These are phyloP conservation scores for Phenacoccus solenopsis DNA, from an alignment of 1,140 invertebrate species.

Conservation along the genomic window DNA sequence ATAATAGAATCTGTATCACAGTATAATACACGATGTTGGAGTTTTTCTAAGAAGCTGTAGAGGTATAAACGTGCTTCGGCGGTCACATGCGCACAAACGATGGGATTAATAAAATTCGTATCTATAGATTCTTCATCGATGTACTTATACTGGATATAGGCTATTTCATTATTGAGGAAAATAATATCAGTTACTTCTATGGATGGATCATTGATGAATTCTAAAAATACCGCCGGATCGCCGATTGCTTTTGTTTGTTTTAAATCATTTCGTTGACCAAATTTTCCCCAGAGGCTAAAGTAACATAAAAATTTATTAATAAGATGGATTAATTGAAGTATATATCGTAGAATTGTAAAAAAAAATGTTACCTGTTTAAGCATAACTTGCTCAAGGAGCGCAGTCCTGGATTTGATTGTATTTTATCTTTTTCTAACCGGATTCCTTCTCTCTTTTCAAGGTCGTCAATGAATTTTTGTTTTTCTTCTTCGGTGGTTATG, in stretches of 20 bases:
- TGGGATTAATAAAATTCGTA: conserved; percentile 28
- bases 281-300: conserved; percentile 25
- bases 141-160: conserved; percentile 27
- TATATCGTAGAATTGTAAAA: neutral
- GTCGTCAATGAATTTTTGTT: conserved; percentile 30
- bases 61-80: conserved; percentile 33
- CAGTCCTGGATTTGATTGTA: conserved; percentile 31
- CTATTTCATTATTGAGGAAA: conserved; percentile 26
- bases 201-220: conserved; percentile 28
- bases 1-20: conserved; percentile 35
- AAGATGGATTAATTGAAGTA: no score
- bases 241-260: conserved; percentile 28
- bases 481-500: conserved; percentile 27
- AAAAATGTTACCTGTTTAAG: conserved; percentile 47
- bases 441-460: conserved; percentile 32
- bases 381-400: conserved; percentile 56
- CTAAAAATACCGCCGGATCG: conserved; percentile 26
- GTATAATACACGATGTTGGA: conserved; percentile 32
- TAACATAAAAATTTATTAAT: no score
- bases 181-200: conserved; percentile 24
- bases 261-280: conserved; percentile 28
- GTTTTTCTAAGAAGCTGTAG: conserved; percentile 31
- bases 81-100: conserved; percentile 33
- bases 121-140: conserved; percentile 22
- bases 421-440: conserved; percentile 29